Conservation (phyloP, 2,797 vertebrate genomes). For the Simalia tracyae region DNA sequence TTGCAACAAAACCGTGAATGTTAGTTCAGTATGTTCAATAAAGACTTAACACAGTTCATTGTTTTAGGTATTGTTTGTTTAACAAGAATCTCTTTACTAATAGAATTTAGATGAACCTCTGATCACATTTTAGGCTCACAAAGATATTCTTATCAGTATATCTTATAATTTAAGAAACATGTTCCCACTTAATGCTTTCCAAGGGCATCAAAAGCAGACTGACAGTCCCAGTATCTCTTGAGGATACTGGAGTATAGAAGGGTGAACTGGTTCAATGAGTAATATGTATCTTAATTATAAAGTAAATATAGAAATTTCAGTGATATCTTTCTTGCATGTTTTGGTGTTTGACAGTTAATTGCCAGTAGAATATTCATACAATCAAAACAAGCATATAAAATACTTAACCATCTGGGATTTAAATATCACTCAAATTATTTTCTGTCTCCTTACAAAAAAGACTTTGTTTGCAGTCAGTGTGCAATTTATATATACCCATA, state of each 20-base stretch:
- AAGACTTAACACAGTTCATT: no score
- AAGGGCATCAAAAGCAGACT: no score
- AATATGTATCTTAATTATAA: constrained; percentile 45
- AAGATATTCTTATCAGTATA: no score
- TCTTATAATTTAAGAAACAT: no score
- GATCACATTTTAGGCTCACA: no score
- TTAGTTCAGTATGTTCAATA: no score
- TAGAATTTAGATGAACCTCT: no score
- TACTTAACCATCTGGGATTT: not conserved
- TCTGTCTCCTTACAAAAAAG: not conserved
- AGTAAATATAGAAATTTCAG: not conserved
- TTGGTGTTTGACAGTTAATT: not conserved
- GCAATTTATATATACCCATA: not conserved
- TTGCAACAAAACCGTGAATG: no score
- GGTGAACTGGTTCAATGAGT: not conserved
- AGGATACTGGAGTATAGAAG: not conserved
- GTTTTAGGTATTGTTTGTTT: no score
- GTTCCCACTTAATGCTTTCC: no score
- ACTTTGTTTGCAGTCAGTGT: not conserved
- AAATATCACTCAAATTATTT: not conserved
- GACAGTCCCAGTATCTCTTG: no score
- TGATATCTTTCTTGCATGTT: not conserved
- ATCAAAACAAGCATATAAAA: not conserved
- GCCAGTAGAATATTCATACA: not conserved
- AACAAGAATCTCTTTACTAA: no score